Evolutionary conservation across 2,113 vertebrate genomes (phyloP).

Genomic region (Guaruba guarouba): DNA sequence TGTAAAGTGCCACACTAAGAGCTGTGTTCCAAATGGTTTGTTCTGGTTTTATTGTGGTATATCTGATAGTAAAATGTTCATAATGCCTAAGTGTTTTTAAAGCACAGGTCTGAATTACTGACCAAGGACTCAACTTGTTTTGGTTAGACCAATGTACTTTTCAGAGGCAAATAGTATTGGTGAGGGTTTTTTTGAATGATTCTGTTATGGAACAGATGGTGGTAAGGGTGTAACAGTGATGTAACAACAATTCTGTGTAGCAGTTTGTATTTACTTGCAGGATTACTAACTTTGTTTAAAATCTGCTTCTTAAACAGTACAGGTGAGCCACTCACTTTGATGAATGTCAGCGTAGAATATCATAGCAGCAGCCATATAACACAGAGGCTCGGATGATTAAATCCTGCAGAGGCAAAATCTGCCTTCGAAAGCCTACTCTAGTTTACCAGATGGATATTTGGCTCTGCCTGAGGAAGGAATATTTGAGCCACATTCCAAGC

Average conservation of each 20-base stretch:
- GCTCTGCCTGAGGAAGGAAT: not conserved
- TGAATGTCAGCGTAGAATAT: not conserved
- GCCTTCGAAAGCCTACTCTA: not conserved
- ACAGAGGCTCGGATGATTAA: not conserved
- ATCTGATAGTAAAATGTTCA: not conserved
- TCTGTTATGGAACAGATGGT: not conserved
- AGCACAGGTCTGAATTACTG: not conserved
- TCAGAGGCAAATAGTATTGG: not conserved
- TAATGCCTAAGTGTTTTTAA: not conserved
- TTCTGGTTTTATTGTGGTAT: not conserved
- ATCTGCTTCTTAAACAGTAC: not conserved
- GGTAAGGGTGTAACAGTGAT: not conserved
- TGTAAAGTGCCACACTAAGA: not conserved
- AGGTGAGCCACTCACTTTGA: not conserved
- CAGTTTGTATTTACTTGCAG: not conserved
- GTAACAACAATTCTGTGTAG: not conserved
- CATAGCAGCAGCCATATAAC: not conserved
- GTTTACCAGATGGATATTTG: constrained; percentile 32
- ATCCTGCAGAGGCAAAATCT: not conserved
- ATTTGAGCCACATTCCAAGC: constrained; percentile 23
- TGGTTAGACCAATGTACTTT: not conserved
- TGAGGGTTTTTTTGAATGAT: not conserved
- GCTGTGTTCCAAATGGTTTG: not conserved
- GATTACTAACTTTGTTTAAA: not conserved
- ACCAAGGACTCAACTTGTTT: not conserved